phyloP scores from a whole-genome alignment of 2,113 vertebrate genomes.

The Hippolais icterina region DNA sequence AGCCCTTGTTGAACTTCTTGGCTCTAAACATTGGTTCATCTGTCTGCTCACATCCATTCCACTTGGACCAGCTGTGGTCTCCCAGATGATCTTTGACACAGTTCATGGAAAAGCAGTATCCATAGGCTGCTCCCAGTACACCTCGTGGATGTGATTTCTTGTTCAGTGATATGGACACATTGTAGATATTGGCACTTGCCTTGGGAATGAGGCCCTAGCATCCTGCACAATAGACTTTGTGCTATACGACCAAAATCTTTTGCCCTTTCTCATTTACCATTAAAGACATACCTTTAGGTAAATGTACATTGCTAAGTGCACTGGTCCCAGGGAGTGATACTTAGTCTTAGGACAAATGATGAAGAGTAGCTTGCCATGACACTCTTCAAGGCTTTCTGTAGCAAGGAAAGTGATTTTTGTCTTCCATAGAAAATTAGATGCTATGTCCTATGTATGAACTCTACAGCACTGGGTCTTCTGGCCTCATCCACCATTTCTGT shows the following conservation, averaged over 20 bases:
- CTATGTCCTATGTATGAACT: not conserved
- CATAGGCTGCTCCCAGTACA: not conserved
- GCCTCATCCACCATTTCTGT: not conserved
- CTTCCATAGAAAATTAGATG: not conserved
- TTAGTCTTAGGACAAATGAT: not conserved
- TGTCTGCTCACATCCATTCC: not conserved
- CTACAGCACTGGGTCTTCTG: not conserved
- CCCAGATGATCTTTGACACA: fast-evolving
- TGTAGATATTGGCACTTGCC: not conserved
- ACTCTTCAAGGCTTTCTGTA: not conserved
- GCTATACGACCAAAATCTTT: not conserved
- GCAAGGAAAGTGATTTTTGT: not conserved
- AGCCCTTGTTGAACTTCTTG: not conserved
- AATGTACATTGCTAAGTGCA: not conserved
- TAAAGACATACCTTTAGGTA: not conserved
- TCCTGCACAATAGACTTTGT: not conserved
- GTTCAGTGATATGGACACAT: not conserved
- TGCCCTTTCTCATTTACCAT: not conserved
- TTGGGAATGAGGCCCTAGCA: not conserved
- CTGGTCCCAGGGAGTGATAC: not conserved
- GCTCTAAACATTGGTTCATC: not conserved
- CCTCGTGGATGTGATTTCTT: not conserved
- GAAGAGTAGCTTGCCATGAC: not conserved
- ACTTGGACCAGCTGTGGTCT: not conserved
- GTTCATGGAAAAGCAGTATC: not conserved